These are phyloP conservation scores for Drosophila conformis DNA, from an alignment of 2,888 invertebrate genomes.

Conservation along the genomic window DNA sequence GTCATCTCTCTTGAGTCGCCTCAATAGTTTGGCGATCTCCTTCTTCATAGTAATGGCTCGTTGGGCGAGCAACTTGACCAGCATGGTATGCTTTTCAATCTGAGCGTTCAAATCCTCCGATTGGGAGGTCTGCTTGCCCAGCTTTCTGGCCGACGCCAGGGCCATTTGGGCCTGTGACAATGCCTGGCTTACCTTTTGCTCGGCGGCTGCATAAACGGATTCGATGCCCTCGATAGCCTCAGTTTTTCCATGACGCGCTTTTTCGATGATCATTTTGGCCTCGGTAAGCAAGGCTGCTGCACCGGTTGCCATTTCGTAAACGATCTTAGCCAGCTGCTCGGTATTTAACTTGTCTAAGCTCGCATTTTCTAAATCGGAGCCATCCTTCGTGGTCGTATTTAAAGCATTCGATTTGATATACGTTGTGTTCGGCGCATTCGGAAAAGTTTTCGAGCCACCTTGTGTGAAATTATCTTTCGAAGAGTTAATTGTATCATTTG, in stretches of 20 bases:
- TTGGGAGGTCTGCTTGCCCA: slow-evolving; percentile 35
- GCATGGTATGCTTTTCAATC: slow-evolving; percentile 60
- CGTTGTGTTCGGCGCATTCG: not conserved
- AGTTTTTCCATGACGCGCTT: not conserved
- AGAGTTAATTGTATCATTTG: not conserved
- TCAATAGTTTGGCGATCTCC: slow-evolving; percentile 54
- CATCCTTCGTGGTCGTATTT: not conserved
- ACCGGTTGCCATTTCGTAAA: slow-evolving; percentile 42
- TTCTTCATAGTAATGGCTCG: slow-evolving; percentile 52
- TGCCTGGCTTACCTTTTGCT: slow-evolving; percentile 41
- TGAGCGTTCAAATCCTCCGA: slow-evolving; percentile 22
- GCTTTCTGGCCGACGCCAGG: slow-evolving; percentile 38
- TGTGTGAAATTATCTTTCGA: not conserved
- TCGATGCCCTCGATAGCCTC: slow-evolving; percentile 16
- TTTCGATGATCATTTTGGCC: slow-evolving; percentile 40
- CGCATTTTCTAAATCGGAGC: not conserved
- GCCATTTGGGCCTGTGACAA: slow-evolving; percentile 54
- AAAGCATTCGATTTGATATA: not conserved
- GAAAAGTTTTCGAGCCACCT: not conserved
- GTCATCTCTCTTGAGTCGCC: slow-evolving; percentile 30
- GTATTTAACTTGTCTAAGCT: not conserved
- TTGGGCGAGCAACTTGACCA: slow-evolving; percentile 58
- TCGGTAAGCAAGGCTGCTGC: slow-evolving; percentile 51
- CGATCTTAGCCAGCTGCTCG: slow-evolving; percentile 32
- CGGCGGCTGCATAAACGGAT: slow-evolving; percentile 41